These are phyloP conservation scores for Chaetogeoica ovagalla DNA, from an alignment of 2,888 invertebrate species.

Conservation along the genomic window DNA sequence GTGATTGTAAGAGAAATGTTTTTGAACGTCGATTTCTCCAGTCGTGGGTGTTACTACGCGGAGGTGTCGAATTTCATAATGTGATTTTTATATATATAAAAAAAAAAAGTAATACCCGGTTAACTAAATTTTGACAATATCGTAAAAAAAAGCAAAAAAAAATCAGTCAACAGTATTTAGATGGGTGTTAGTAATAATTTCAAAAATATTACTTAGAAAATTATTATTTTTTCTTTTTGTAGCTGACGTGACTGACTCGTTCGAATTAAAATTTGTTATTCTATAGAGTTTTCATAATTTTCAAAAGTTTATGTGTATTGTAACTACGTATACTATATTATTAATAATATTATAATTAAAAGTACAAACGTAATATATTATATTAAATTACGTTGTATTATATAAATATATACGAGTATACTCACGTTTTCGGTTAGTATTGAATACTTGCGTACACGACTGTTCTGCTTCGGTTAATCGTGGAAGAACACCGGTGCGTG, in stretches of 20 bases:
- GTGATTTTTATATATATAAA: background rate
- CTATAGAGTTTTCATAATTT: no score
- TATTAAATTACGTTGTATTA: no score
- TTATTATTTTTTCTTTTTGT: no score
- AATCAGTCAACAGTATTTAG: no score
- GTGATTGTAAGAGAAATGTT: constrained; percentile 10
- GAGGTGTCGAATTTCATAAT: background rate
- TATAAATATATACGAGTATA: background rate
- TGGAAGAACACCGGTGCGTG: background rate
- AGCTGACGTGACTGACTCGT: no score
- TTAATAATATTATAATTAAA: no score
- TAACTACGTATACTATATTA: no score
- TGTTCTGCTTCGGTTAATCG: background rate
- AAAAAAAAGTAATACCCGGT: background rate
- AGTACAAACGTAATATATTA: no score
- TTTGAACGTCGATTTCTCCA: constrained; percentile 13
- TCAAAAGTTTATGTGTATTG: no score
- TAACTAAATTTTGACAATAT: background rate
- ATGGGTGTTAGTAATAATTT: no score
- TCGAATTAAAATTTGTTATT: no score
- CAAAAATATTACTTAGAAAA: no score
- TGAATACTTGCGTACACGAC: background rate
- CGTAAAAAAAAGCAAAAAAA: constrained; percentile 6
- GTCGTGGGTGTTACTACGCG: constrained; percentile 29
- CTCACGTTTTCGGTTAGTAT: background rate